phyloP scores from a whole-genome alignment of 2,113 vertebrate species.

The Ornithorhynchus anatinus region DNA sequence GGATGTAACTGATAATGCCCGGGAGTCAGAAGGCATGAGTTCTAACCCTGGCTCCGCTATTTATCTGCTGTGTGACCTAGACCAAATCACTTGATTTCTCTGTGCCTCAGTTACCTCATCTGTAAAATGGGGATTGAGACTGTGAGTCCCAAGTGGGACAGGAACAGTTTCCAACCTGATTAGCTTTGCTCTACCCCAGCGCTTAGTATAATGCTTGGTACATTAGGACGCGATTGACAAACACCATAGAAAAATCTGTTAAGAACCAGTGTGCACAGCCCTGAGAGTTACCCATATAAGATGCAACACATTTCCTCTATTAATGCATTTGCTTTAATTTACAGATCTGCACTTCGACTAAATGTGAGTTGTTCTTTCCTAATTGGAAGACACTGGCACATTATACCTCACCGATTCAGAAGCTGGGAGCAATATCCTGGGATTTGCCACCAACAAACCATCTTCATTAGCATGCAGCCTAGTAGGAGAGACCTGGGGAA shows the following conservation, averaged over 20 bases:
- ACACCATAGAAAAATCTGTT: constrained; percentile 9
- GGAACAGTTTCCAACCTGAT: no score
- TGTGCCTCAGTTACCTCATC: no score
- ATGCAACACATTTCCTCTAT: background rate
- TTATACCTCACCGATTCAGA: background rate
- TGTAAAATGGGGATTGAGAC: no score
- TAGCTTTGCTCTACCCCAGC: no score
- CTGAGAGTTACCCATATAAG: background rate
- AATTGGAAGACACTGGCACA: background rate
- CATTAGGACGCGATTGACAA: no score
- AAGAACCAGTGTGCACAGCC: constrained; percentile 19
- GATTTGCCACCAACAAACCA: constrained; percentile 37
- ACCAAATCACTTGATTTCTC: no score
- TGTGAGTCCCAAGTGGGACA: no score
- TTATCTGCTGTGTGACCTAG: no score
- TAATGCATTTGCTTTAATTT: constrained; percentile 39
- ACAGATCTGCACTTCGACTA: constrained; percentile 19
- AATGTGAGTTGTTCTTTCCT: constrained; percentile 3
- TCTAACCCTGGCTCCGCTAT: background rate
- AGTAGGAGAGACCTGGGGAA: constrained; percentile 25
- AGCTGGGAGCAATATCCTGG: background rate
- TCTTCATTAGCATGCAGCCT: constrained; percentile 53
- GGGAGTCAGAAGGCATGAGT: background rate
- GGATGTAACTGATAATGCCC: no score
- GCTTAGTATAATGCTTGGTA: no score